A percentile compares a stretch with the other conserved stretches of the same genome.
Evolutionary conservation across 2,113 vertebrate genomes (phyloP).

Genomic region (Cochlearius cochlearius): DNA sequence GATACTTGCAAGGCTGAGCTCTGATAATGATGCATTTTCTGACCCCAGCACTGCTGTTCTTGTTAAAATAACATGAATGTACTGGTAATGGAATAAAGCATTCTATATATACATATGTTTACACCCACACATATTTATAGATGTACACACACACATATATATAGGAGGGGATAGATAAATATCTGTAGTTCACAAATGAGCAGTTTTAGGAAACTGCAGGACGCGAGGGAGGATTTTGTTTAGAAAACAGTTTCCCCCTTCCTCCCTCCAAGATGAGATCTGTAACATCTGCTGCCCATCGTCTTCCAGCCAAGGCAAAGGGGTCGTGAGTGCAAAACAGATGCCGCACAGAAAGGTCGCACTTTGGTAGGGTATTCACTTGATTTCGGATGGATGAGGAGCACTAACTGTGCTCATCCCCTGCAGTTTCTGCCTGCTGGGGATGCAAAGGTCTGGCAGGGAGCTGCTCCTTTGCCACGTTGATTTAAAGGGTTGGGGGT

Average conservation of each 20-base stretch:
- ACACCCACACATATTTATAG: neutral
- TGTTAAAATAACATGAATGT: neutral
- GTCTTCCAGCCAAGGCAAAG: neutral
- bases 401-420: too few relatives aligned
- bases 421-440: neutral
- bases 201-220: slow-evolving; percentile 21
- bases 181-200: neutral
- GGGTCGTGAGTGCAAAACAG: neutral
- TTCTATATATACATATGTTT: neutral
- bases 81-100: neutral
- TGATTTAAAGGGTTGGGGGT: neutral
- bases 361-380: neutral
- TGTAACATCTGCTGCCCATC: neutral
- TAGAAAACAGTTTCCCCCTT: neutral
- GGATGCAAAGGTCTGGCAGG: neutral
- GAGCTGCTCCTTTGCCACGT: neutral
- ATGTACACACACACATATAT: neutral
- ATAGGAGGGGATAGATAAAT: neutral
- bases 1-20: neutral
- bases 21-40: neutral
- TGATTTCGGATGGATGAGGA: neutral
- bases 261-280: neutral
- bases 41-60: neutral
- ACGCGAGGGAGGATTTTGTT: neutral
- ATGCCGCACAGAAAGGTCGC: neutral